A percentile compares a stretch with the other conserved stretches of the same genome.
Conservation (phyloP, 2,888 invertebrate species). For the Lutraria lutraria region DNA sequence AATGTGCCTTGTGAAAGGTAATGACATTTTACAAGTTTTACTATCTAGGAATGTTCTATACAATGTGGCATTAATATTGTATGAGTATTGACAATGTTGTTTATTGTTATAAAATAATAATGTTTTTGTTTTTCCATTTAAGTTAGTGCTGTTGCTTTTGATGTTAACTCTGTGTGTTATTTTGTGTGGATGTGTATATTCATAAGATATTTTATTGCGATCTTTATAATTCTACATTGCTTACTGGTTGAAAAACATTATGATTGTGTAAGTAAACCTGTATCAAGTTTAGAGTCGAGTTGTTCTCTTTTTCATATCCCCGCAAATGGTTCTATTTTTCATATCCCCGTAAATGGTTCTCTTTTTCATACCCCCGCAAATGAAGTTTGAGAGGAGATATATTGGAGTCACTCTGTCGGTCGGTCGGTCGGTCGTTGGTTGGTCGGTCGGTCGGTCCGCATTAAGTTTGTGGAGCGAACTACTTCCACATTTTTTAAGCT, state of each 20-base stretch:
- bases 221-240: neutral
- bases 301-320: no score
- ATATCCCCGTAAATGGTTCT: no score
- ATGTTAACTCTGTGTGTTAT: neutral
- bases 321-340: no score
- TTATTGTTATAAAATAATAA: no score
- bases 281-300: neutral
- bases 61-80: neutral
- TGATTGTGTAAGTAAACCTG: constrained; percentile 17
- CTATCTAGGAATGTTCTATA: neutral
- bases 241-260: neutral
- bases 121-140: neutral
- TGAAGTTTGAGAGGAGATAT: no score
- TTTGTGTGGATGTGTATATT: neutral
- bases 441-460: no score
- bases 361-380: no score
- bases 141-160: constrained; percentile 21
- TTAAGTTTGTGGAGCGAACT: no score
- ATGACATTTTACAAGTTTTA: neutral
- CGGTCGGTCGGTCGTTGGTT: no score
- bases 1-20: constrained; percentile 13
- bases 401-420: no score
- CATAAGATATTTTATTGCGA: neutral
- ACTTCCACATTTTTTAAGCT: no score
- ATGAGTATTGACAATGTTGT: neutral